phyloP scores from a whole-genome alignment of 2,888 invertebrate genomes.

The Rugalucina vietnamica region DNA sequence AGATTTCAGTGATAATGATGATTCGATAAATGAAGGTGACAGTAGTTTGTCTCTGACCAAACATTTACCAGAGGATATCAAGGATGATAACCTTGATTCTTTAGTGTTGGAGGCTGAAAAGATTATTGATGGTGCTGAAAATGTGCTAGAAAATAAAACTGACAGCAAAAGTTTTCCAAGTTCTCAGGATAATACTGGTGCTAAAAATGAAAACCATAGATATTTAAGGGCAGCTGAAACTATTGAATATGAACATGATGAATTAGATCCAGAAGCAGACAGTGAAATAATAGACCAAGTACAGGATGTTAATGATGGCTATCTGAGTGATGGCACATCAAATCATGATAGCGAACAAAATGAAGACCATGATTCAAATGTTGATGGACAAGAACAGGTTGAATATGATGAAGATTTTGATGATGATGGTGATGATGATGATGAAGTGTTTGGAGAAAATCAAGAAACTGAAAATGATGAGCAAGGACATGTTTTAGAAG shows the following conservation, averaged over 20 bases:
- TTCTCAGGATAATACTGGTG: background rate
- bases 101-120: constrained; percentile 66
- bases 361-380: background rate
- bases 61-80: constrained; percentile 57
- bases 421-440: constrained; percentile 13
- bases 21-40: constrained; percentile 11
- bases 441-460: background rate
- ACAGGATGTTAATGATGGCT: background rate
- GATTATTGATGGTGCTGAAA: constrained; percentile 43
- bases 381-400: constrained; percentile 11
- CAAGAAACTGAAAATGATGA: constrained; percentile 2
- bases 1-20: background rate
- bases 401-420: constrained; percentile 25
- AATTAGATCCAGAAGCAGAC: constrained; percentile 42
- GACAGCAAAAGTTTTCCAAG: background rate
- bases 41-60: constrained; percentile 55
- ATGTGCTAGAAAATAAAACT: background rate
- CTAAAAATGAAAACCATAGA: constrained; percentile 30
- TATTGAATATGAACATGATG: constrained; percentile 39
- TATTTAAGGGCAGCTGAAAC: constrained; percentile 49
- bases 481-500: constrained; percentile 25
- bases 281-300: no score
- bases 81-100: constrained; percentile 69
- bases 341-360: background rate
- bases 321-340: background rate